phyloP scores from a whole-genome alignment of 2,113 vertebrate genomes.

The Xenus cinereus region DNA sequence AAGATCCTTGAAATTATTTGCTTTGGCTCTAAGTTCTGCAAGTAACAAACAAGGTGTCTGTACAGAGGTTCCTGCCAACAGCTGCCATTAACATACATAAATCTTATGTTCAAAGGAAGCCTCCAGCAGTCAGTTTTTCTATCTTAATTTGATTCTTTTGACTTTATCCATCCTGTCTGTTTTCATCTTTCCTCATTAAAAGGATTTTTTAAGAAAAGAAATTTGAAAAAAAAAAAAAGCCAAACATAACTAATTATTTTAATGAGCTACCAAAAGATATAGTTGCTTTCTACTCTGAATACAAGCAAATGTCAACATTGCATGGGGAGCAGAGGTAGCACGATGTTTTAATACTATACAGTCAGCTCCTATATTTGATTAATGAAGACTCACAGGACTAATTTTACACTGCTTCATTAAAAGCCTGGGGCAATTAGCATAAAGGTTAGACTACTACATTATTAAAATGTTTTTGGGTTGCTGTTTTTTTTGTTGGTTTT shows the following conservation, averaged over 20 bases:
- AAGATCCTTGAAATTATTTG: background rate
- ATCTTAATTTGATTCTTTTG: slow-evolving; percentile 56
- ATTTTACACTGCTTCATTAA: slow-evolving; percentile 61
- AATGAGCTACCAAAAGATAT: slow-evolving; percentile 33
- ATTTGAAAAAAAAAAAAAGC: background rate
- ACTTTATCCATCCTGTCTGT: slow-evolving; percentile 47
- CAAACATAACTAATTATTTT: slow-evolving; percentile 63
- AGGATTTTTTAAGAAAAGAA: slow-evolving; percentile 15
- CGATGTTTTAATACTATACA: background rate
- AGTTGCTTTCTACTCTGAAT: slow-evolving; percentile 34
- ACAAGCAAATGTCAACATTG: slow-evolving; percentile 54
- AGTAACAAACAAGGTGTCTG: slow-evolving; percentile 43
- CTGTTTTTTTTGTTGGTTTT: background rate
- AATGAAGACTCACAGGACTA: slow-evolving; percentile 68
- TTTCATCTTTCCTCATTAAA: slow-evolving; percentile 63
- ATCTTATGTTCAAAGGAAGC: slow-evolving; percentile 51
- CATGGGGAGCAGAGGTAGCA: slow-evolving; percentile 35
- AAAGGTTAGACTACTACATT: slow-evolving; percentile 57
- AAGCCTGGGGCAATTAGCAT: slow-evolving; percentile 58
- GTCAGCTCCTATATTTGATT: slow-evolving; percentile 59
- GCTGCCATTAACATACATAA: slow-evolving; percentile 35
- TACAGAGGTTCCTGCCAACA: slow-evolving; percentile 28
- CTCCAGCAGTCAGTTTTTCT: slow-evolving; percentile 51
- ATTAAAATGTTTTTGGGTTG: background rate
- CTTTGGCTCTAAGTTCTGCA: background rate